Percentiles rank a stretch among this genome's conserved stretches.
phyloP scores from a whole-genome alignment of 2,888 invertebrate genomes.

The Agapetus fuscipes region DNA sequence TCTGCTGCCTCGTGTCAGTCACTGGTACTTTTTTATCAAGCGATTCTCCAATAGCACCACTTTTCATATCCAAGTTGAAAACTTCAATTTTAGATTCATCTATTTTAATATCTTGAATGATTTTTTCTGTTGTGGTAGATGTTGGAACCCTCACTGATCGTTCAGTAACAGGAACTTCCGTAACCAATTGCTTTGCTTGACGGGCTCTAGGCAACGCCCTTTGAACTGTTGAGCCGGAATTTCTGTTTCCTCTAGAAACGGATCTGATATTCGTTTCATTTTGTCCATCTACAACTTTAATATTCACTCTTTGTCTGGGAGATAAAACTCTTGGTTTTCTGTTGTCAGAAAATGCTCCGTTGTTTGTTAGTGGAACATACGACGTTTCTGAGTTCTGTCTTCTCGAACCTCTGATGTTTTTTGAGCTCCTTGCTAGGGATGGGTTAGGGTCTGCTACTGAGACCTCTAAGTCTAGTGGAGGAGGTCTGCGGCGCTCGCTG shows the following conservation, averaged over 20 bases:
- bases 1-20: no score
- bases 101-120: constrained; percentile 26
- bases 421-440: constrained; percentile 11
- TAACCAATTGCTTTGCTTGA: not conserved
- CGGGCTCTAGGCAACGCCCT: not conserved
- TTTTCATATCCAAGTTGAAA: constrained; percentile 25
- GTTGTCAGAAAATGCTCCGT: constrained; percentile 16
- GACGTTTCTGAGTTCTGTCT: constrained; percentile 10
- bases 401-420: constrained; percentile 8
- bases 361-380: constrained; percentile 12
- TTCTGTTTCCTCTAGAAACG: constrained; percentile 11
- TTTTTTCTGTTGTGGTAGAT: constrained; percentile 28
- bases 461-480: constrained; percentile 1
- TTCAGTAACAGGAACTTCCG: constrained; percentile 20
- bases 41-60: constrained; percentile 6
- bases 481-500: constrained; percentile 3
- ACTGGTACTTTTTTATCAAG: not conserved
- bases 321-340: constrained; percentile 15
- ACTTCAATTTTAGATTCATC: constrained; percentile 32
- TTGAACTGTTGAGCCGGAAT: no score
- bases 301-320: constrained; percentile 1
- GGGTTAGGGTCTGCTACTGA: constrained; percentile 6
- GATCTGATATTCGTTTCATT: no score
- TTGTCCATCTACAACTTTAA: constrained; percentile 6
- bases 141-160: constrained; percentile 25